phyloP scores from a whole-genome alignment of 2,113 vertebrate species.

The Psittacara wagleri region DNA sequence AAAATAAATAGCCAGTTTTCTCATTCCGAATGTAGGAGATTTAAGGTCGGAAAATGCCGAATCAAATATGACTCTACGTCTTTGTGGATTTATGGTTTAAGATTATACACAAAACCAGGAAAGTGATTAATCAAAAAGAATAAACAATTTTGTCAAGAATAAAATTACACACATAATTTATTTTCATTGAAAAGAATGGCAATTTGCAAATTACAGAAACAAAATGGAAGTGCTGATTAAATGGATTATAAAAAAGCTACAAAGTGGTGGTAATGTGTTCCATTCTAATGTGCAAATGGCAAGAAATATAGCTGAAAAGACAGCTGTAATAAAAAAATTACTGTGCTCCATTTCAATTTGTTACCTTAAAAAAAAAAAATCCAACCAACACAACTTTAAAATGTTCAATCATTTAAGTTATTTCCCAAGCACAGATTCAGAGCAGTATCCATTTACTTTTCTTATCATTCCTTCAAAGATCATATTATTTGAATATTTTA shows the following conservation, averaged over 20 bases:
- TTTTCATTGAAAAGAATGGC: slow-evolving; percentile 6
- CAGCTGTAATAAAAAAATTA: background rate
- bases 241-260: slow-evolving; percentile 28
- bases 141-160: slow-evolving; percentile 31
- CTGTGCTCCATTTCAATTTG: background rate
- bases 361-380: background rate
- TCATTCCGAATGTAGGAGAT: slow-evolving; percentile 6
- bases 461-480: background rate
- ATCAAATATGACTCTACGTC: background rate
- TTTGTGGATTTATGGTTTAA: slow-evolving; percentile 4
- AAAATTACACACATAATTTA: background rate
- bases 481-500: background rate
- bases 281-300: slow-evolving; percentile 7
- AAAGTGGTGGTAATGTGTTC: background rate
- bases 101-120: background rate
- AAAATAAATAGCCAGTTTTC: slow-evolving; percentile 31
- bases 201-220: slow-evolving; percentile 25
- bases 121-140: slow-evolving; percentile 5
- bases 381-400: background rate
- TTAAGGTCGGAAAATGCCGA: background rate
- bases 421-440: background rate
- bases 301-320: slow-evolving; percentile 29
- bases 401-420: background rate
- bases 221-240: slow-evolving; percentile 30
- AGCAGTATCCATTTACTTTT: background rate